phyloP scores from a whole-genome alignment of 1,140 invertebrate genomes.

The Drosophila willistoni region DNA sequence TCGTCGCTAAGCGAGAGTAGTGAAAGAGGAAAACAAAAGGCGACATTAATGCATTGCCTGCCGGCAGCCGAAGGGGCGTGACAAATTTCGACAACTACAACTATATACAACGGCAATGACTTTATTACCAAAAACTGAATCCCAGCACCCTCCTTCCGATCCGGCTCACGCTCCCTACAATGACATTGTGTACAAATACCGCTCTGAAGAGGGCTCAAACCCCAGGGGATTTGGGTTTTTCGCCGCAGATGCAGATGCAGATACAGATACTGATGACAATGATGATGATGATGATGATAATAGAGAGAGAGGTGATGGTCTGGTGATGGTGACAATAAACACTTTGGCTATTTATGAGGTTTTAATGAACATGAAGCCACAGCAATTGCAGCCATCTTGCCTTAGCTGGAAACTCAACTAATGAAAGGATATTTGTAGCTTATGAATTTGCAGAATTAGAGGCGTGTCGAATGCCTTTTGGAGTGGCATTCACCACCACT shows the following conservation, averaged over 20 bases:
- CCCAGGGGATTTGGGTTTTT: conserved; percentile 55
- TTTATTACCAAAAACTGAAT: conserved; percentile 69
- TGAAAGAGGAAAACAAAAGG: conserved; percentile 61
- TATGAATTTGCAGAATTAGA: conserved; percentile 80
- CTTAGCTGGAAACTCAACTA: conserved; percentile 31
- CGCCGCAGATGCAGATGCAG: conserved; percentile 53
- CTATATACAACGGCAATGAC: conserved; percentile 74
- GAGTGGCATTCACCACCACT: conserved; percentile 25
- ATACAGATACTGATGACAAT: not conserved
- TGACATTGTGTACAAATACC: conserved; percentile 66
- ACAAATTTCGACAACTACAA: conserved; percentile 73
- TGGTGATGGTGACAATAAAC: conserved; percentile 68
- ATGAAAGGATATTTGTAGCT: conserved; percentile 71
- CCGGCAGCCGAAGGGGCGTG: conserved; percentile 78
- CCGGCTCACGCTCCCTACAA: conserved; percentile 34
- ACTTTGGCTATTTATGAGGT: conserved; percentile 80
- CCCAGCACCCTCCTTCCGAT: conserved; percentile 17
- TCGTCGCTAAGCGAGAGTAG: conserved; percentile 18
- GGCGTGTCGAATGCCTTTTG: conserved; percentile 60
- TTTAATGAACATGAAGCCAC: conserved; percentile 68
- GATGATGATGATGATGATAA: not conserved
- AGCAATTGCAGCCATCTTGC: conserved; percentile 52
- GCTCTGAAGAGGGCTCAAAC: conserved; percentile 46
- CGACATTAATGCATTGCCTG: conserved; percentile 77
- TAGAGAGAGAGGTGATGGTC: not conserved